Percentiles rank a stretch among this genome's conserved stretches.
phyloP scores from a whole-genome alignment of 92 coral and sea anemone genomes.

The Epizoanthus stellaris region DNA sequence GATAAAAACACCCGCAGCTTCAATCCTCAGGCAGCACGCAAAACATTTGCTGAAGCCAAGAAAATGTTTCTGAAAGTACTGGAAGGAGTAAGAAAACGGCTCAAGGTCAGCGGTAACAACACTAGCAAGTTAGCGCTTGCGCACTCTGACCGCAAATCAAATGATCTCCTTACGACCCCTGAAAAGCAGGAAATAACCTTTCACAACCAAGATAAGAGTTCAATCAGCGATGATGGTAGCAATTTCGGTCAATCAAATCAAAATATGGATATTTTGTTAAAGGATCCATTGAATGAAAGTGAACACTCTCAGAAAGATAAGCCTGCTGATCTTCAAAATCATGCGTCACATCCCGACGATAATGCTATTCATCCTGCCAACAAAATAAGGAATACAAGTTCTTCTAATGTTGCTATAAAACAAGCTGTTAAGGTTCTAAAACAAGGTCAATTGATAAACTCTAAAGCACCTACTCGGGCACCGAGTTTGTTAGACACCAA shows the following conservation, averaged over 20 bases:
- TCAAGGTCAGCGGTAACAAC: slow-evolving; percentile 5
- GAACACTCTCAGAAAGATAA: background rate
- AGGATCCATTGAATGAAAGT: background rate
- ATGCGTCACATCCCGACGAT: background rate
- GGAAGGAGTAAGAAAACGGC: slow-evolving; percentile 7
- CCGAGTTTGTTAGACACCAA: background rate
- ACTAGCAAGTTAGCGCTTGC: background rate
- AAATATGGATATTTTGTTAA: background rate
- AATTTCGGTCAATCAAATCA: background rate
- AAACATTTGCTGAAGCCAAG: slow-evolving; percentile 31
- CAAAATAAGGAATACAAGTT: background rate
- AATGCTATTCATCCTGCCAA: background rate
- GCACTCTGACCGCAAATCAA: no score
- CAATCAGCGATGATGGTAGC: background rate
- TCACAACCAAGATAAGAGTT: slow-evolving; percentile 9
- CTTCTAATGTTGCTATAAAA: background rate
- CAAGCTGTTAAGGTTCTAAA: background rate
- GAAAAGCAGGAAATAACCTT: background rate
- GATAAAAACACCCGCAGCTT: background rate
- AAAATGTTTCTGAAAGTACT: slow-evolving; percentile 30
- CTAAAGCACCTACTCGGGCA: background rate
- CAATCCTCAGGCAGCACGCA: background rate
- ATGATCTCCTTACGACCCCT: background rate
- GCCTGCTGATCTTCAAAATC: background rate
- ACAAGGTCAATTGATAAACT: background rate